Evolutionary conservation across 2,797 vertebrate species (phyloP).

Genomic region (Silurus aristotelis): DNA sequence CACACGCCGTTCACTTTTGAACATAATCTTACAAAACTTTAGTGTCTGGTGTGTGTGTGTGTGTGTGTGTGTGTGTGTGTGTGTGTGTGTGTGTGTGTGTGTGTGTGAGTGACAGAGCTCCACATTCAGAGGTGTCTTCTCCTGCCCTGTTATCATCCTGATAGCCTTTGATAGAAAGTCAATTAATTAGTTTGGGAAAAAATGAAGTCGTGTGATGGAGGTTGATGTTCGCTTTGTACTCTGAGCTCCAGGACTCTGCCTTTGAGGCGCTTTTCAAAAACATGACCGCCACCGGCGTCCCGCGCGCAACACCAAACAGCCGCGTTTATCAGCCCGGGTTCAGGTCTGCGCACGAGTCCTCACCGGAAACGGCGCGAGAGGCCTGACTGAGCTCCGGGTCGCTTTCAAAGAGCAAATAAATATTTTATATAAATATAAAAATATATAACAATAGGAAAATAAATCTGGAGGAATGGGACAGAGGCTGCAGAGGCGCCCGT

Average conservation of each 20-base stretch:
- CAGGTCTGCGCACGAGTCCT: constrained; percentile 68
- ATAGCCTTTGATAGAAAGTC: constrained; percentile 42
- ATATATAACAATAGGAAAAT: constrained; percentile 29
- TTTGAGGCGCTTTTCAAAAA: constrained; percentile 17
- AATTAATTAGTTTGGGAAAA: constrained; percentile 37
- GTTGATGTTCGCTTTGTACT: constrained; percentile 29
- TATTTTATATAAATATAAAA: not conserved
- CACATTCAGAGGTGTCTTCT: constrained; percentile 16
- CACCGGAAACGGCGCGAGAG: constrained; percentile 55
- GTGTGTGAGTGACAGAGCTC: not conserved
- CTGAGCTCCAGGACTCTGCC: constrained; percentile 21
- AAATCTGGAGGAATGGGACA: constrained; percentile 86
- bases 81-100: not conserved
- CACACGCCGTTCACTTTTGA: too few species aligned
- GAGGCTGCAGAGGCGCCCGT: constrained; percentile 76
- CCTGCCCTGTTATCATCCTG: not conserved
- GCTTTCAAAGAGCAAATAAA: constrained; percentile 74
- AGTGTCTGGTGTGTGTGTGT: not conserved
- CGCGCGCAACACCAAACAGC: constrained; percentile 60
- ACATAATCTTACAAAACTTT: too few species aligned
- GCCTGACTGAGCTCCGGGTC: constrained; percentile 82
- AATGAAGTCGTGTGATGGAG: constrained; percentile 14
- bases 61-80: not conserved
- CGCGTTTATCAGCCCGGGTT: constrained; percentile 71
- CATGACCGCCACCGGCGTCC: constrained; percentile 63